Conservation (phyloP, 2,113 vertebrate species). For the Neolamprologus modestus region DNA sequence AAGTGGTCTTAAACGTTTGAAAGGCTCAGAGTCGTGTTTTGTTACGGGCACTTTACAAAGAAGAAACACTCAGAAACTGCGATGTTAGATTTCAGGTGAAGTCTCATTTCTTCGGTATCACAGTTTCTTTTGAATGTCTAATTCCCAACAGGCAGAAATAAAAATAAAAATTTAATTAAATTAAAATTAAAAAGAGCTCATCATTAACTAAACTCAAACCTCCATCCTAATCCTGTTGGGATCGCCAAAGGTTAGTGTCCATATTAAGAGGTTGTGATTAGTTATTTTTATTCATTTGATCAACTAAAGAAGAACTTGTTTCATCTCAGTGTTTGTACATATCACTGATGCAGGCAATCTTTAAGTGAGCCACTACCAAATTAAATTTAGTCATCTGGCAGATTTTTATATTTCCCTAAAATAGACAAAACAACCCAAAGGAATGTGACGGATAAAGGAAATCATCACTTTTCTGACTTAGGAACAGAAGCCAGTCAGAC, state of each 20-base stretch:
- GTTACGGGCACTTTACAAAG: not conserved
- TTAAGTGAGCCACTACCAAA: not conserved
- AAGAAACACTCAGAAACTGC: not conserved
- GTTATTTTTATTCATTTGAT: not conserved
- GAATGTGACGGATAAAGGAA: not conserved
- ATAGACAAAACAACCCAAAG: not conserved
- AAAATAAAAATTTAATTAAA: accelerated
- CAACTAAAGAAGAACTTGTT: not conserved
- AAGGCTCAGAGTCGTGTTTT: not conserved
- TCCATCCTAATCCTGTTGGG: accelerated
- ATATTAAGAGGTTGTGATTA: not conserved
- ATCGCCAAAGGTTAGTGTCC: accelerated
- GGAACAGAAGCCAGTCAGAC: not conserved
- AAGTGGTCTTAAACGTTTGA: not conserved
- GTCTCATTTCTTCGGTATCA: not conserved
- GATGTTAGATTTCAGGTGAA: not conserved
- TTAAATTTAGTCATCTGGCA: not conserved
- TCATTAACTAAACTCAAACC: not conserved
- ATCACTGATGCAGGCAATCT: not conserved
- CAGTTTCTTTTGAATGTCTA: not conserved
- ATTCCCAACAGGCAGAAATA: not conserved
- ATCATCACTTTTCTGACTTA: not conserved
- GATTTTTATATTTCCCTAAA: not conserved
- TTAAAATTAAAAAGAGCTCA: not conserved
- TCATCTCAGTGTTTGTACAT: not conserved